Percentiles rank a stretch among this genome's conserved stretches.
Evolutionary conservation across 2,113 vertebrate genomes (phyloP).

Genomic region (Ophiodon elongatus): DNA sequence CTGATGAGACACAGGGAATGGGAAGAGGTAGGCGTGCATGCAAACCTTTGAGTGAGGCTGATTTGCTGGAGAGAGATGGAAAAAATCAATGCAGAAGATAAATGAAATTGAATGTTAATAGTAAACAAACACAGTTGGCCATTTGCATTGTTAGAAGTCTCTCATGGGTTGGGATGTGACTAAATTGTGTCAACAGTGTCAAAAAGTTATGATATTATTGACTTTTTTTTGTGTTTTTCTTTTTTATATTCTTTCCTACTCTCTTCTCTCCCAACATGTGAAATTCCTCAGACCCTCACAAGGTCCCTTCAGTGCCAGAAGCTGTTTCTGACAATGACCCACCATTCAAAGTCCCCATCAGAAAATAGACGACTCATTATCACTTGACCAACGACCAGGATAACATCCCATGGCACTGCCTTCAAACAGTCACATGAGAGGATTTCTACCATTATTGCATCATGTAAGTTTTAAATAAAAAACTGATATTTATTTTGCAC

Average conservation of each 20-base stretch:
- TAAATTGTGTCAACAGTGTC: background rate
- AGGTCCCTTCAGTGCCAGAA: slow-evolving; percentile 44
- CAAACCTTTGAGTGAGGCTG: slow-evolving; percentile 91
- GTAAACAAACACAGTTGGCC: background rate
- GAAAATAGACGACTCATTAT: slow-evolving; percentile 52
- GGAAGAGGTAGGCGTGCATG: slow-evolving; percentile 91
- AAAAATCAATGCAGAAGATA: slow-evolving; percentile 7
- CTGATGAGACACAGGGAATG: slow-evolving; percentile 89
- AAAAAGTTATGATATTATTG: background rate
- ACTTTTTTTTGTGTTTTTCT: background rate
- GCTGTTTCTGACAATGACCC: slow-evolving; percentile 63
- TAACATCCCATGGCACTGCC: slow-evolving; percentile 67
- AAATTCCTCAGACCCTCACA: slow-evolving; percentile 66
- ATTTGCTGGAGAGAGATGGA: slow-evolving; percentile 84
- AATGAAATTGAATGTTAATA: background rate
- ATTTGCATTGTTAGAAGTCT: background rate
- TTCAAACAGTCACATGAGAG: slow-evolving; percentile 55
- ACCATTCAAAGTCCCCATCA: slow-evolving; percentile 55
- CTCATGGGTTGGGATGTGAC: background rate
- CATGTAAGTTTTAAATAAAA: background rate
- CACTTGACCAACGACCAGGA: slow-evolving; percentile 66
- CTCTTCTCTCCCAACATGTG: slow-evolving; percentile 38
- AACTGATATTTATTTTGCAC: background rate
- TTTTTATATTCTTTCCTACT: background rate
- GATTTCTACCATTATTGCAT: background rate